Evolutionary conservation across 1,140 invertebrate genomes (phyloP).

Genomic region (Zaprionus davidi): DNA sequence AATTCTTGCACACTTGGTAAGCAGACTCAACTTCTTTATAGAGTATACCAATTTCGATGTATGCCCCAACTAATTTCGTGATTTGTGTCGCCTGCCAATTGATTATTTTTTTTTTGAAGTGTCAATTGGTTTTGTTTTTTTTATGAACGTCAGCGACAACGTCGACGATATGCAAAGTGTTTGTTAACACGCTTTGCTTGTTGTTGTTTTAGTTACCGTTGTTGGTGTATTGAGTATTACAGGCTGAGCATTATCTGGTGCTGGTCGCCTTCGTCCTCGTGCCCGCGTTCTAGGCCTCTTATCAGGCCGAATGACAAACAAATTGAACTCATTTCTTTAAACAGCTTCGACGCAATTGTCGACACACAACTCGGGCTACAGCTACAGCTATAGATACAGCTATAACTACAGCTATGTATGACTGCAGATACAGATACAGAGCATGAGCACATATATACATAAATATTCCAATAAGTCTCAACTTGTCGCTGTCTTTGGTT

Average conservation of each 20-base stretch:
- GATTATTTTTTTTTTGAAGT: slow-evolving; percentile 63
- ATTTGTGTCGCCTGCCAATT: slow-evolving; percentile 47
- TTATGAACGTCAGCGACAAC: slow-evolving; percentile 37
- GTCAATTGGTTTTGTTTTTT: slow-evolving; percentile 46
- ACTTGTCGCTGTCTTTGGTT: slow-evolving; percentile 55
- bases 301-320: slow-evolving; percentile 59
- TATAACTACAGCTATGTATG: slow-evolving; percentile 23
- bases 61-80: neutral
- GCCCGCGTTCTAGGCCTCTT: slow-evolving; percentile 19
- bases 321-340: slow-evolving; percentile 82
- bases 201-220: slow-evolving; percentile 9
- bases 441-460: slow-evolving; percentile 36
- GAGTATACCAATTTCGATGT: neutral
- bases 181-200: slow-evolving; percentile 23
- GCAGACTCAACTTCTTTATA: neutral
- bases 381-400: slow-evolving; percentile 27
- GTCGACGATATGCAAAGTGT: slow-evolving; percentile 64
- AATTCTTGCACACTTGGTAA: neutral
- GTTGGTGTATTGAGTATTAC: slow-evolving; percentile 21
- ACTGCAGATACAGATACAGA: slow-evolving; percentile 14
- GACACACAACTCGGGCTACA: slow-evolving; percentile 13
- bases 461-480: slow-evolving; percentile 71
- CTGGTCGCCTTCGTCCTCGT: slow-evolving; percentile 15
- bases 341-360: slow-evolving; percentile 77
- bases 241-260: slow-evolving; percentile 47